Conservation (phyloP, 2,888 invertebrate species). For the Phanerotoma sp. region DNA sequence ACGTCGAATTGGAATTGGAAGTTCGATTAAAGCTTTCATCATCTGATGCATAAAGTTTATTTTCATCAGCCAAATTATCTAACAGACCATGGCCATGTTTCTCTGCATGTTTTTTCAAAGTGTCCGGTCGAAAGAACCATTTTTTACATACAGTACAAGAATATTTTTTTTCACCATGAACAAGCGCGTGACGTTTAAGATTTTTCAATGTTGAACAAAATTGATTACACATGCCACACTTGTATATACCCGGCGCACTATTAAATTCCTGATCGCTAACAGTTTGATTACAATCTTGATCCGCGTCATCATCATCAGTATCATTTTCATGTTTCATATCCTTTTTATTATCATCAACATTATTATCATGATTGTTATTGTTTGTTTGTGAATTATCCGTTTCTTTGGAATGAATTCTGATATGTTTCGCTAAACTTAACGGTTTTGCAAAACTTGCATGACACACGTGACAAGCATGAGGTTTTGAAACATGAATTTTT, state of each 20-base stretch:
- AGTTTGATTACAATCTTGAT: conserved; percentile 23
- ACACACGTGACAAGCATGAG: conserved; percentile 49
- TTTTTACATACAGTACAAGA: conserved; percentile 55
- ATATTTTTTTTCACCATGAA: conserved; percentile 56
- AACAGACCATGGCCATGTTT: conserved; percentile 54
- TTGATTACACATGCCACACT: conserved; percentile 52
- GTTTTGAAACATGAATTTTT: conserved; percentile 44
- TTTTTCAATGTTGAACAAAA: conserved; percentile 53
- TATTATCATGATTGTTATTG: conserved; percentile 17
- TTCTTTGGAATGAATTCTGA: conserved; percentile 40
- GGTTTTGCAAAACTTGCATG: conserved; percentile 48
- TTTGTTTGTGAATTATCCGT: conserved; percentile 26
- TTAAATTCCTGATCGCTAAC: conserved; percentile 43
- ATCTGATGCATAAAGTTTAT: conserved; percentile 53
- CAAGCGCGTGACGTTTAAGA: conserved; percentile 49
- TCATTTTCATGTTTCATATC: conserved; percentile 39
- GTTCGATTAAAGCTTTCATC: conserved; percentile 38
- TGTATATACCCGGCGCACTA: conserved; percentile 50
- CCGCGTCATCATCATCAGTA: conserved; percentile 45
- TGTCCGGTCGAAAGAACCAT: conserved; percentile 55
- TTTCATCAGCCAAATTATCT: conserved; percentile 52
- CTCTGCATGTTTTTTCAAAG: conserved; percentile 54
- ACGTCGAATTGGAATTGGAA: background rate
- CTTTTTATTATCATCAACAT: conserved; percentile 34
- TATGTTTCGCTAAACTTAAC: conserved; percentile 44